Percentiles rank a stretch among this genome's conserved stretches.
Evolutionary conservation across 2,888 invertebrate species (phyloP).

Genomic region (Molorchus minor): DNA sequence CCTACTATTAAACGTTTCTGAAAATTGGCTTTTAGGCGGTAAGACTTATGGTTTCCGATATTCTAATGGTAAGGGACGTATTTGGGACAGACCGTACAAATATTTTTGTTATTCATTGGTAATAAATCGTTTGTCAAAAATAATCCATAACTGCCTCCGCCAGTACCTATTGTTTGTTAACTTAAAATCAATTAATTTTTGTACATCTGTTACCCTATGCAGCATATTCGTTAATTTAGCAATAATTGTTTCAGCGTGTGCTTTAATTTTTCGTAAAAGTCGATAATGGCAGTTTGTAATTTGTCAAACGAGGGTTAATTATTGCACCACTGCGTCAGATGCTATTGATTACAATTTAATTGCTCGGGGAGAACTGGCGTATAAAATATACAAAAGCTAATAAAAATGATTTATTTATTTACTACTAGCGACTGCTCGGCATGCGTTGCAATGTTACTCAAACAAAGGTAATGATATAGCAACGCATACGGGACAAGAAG

Average conservation of each 20-base stretch:
- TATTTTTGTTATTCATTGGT: no score
- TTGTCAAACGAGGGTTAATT: slow-evolving; percentile 23
- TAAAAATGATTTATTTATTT: slow-evolving; percentile 20
- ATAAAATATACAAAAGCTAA: slow-evolving; percentile 19
- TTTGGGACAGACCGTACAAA: no score
- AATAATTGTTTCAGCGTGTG: slow-evolving; percentile 3
- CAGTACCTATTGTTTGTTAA: not conserved
- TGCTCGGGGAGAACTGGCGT: not conserved
- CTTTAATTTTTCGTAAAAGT: slow-evolving; percentile 7
- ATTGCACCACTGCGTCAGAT: slow-evolving; percentile 20
- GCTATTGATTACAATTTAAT: slow-evolving; percentile 11
- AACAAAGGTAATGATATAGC: no score
- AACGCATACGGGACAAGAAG: no score
- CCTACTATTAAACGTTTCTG: no score
- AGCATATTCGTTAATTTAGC: slow-evolving; percentile 3
- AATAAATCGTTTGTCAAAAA: no score
- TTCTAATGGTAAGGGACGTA: no score
- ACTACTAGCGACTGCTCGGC: slow-evolving; percentile 56
- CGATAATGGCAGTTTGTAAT: slow-evolving; percentile 19
- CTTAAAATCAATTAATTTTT: not conserved
- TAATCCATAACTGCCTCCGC: no score
- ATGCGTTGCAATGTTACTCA: no score
- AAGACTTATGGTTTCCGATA: no score
- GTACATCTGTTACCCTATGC: not conserved
- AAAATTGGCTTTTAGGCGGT: no score